Base-by-base conservation (phyloP, 2,113 vertebrate species). In the Scomber scombrus region DNA sequence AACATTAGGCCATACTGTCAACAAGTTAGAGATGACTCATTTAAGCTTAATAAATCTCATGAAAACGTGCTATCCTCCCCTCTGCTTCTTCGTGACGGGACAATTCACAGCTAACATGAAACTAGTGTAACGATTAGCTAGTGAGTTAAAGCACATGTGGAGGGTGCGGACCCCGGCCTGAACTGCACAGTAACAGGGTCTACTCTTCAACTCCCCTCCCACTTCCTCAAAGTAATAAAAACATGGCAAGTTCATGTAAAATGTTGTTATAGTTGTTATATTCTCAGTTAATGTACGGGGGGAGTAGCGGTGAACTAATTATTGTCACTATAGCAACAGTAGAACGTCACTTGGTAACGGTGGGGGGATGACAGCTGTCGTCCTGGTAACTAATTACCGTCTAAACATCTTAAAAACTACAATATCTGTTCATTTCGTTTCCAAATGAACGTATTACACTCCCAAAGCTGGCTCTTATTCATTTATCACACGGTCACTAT, bases 1-100 rank as follows among this genome's bases (percentile, higher is more conserved):
- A 83, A 78, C 50, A 11, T 65, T 76, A 87, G 90, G 90, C 91
- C 89, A 81, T 16, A 13, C 68, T 40, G 47, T 9, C 65, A 68
- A 40, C 19, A 85, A 87, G 69, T 88, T 80, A 6, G 1, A 19
- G 15, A 23, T n/a, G 7, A 51, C 26, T 13, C 54, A 62, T 15
- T 52, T 66, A n/a, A 40, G n/a, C 15, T 10, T 10, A 1, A 26
- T 26, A 34, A 67, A 62, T 4, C 34, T 49, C 5, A 1, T 23
- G 4, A 14, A 55, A 65, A 51, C 46, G 5, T 14, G 14, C 10
- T 4, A 0, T 5, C 0, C 11, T 34, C 2, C 5, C 6, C 8
- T 13, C 1, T 13, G 3, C 0, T 16, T 6, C 3, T 8, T 51
- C 14, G 14, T 15, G 6, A 0, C 3, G 0, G 18, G 14, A 15